phyloP scores from a whole-genome alignment of 92 coral and sea anemone species.

The Zoanthus solanderi region DNA sequence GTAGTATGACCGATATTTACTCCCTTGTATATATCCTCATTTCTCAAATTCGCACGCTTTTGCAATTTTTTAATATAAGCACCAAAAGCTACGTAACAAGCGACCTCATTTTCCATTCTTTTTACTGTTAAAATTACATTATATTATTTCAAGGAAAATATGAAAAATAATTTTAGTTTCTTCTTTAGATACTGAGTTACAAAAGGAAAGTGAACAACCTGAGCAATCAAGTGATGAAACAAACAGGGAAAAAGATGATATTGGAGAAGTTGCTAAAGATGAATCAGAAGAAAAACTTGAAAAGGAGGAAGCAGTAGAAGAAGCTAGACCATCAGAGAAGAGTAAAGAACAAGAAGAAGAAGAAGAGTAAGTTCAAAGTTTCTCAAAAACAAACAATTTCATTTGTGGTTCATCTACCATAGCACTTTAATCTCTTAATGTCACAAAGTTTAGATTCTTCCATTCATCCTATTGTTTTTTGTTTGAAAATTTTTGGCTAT shows the following conservation, averaged over 20 bases:
- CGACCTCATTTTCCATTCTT: too few species aligned
- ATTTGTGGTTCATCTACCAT: not conserved
- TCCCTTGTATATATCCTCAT: too few species aligned
- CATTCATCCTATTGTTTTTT: too few species aligned
- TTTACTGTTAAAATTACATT: too few species aligned
- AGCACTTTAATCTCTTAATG: not conserved
- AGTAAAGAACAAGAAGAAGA: constrained; percentile 41
- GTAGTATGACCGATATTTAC: too few species aligned
- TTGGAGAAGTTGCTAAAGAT: not conserved
- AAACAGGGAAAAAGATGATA: not conserved
- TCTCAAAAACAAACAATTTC: not conserved
- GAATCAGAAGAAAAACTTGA: constrained; percentile 42
- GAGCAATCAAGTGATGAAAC: constrained; percentile 4
- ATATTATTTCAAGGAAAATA: too few species aligned
- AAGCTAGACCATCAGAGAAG: constrained; percentile 11
- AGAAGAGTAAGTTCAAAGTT: constrained; percentile 65
- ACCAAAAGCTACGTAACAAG: too few species aligned
- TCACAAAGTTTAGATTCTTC: too few species aligned
- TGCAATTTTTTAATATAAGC: too few species aligned
- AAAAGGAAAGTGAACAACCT: not conserved
- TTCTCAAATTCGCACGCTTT: too few species aligned
- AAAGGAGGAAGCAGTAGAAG: constrained; percentile 6
- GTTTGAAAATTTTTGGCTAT: too few species aligned
- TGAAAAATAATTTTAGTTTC: not conserved
- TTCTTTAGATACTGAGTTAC: not conserved